phyloP scores from a whole-genome alignment of 2,113 vertebrate species.

The Crotalus viridis region DNA sequence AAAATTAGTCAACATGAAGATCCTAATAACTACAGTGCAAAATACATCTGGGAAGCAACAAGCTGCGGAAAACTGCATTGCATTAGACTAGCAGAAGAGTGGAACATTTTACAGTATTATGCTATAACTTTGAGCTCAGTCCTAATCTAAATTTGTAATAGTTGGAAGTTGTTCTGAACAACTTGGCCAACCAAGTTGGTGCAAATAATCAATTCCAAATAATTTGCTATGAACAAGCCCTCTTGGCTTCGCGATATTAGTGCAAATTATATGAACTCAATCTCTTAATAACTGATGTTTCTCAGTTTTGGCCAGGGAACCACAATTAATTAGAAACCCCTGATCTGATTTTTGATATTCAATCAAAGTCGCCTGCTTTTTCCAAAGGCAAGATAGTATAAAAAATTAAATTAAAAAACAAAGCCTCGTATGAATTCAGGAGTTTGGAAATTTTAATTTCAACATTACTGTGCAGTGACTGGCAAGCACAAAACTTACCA shows the following conservation, averaged over 20 bases:
- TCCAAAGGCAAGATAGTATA: neutral
- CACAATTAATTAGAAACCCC: neutral
- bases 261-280: neutral
- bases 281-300: neutral
- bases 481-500: neutral
- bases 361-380: neutral
- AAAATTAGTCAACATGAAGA: neutral
- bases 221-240: neutral
- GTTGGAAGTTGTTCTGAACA: neutral
- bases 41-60: neutral
- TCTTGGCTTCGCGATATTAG: neutral
- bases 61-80: neutral
- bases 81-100: neutral
- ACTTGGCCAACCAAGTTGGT: neutral
- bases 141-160: neutral
- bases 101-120: neutral
- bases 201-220: neutral
- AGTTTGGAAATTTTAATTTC: neutral
- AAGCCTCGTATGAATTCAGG: neutral
- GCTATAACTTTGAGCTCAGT: neutral
- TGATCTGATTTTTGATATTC: neutral
- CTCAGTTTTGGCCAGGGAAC: neutral
- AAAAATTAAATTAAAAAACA: neutral
- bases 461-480: neutral
- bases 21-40: neutral